Evolutionary conservation across 1,140 invertebrate genomes (phyloP).

Genomic region (Drosophila burlai): DNA sequence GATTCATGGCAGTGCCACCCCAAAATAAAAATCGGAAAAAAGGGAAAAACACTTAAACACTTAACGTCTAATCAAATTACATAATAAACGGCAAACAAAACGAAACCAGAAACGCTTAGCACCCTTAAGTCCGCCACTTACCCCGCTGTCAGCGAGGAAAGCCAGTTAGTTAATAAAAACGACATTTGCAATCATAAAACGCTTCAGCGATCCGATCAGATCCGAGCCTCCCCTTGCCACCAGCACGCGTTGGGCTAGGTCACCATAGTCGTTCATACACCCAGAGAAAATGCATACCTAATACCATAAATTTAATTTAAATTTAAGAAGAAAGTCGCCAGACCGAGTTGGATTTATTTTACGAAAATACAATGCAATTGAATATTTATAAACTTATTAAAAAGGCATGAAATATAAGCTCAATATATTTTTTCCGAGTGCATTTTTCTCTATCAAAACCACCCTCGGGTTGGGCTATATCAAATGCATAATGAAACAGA

Average conservation of each 20-base stretch:
- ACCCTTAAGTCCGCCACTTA: conserved; percentile 60
- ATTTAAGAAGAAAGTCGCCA: accelerated
- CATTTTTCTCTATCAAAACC: conserved; percentile 29
- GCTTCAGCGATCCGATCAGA: conserved; percentile 34
- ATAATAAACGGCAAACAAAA: conserved; percentile 59
- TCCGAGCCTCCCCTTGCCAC: conserved; percentile 10
- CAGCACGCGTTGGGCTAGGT: conserved; percentile 52
- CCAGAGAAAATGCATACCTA: background rate
- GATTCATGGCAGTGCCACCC: conserved; percentile 9
- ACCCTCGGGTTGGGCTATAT: conserved; percentile 48
- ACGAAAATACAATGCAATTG: background rate
- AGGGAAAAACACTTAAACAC: conserved; percentile 43
- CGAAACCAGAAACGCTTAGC: conserved; percentile 67
- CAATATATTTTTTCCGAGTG: background rate
- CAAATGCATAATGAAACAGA: conserved; percentile 57
- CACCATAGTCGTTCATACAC: conserved; percentile 35
- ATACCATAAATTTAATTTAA: background rate
- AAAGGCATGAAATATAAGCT: background rate
- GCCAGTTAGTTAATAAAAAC: conserved; percentile 72
- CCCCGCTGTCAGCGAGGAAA: conserved; percentile 51
- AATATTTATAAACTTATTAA: background rate
- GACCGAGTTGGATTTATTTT: accelerated
- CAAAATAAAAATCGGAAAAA: background rate
- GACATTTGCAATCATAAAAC: conserved; percentile 72
- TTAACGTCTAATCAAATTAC: conserved; percentile 77